A percentile compares a stretch with the other conserved stretches of the same genome.
phyloP scores from a whole-genome alignment of 2,797 vertebrate genomes.

The Paedocypris micromegethes region DNA sequence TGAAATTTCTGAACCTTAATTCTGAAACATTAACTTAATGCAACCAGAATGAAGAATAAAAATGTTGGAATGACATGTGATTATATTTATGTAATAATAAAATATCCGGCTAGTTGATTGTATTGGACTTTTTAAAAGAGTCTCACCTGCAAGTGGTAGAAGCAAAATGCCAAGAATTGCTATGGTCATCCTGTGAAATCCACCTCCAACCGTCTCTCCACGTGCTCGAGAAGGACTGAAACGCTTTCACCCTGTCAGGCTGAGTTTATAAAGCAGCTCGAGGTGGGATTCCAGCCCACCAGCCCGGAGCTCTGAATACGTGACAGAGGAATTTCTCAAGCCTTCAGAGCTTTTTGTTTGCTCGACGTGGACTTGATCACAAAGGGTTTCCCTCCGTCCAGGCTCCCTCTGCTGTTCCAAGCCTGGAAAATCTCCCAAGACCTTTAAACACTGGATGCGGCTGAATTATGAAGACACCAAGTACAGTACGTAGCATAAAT shows the following conservation, averaged over 20 bases:
- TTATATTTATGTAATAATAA: too few relatives aligned
- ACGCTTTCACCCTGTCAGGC: neutral
- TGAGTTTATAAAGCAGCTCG: slow-evolving; percentile 1
- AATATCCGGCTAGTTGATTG: too few relatives aligned
- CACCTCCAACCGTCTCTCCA: neutral
- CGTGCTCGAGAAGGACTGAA: neutral
- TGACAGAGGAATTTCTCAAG: slow-evolving; percentile 36
- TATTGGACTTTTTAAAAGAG: neutral
- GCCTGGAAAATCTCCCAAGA: too few relatives aligned
- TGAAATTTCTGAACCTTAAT: too few relatives aligned
- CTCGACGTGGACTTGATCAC: neutral
- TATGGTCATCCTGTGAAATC: slow-evolving; percentile 30
- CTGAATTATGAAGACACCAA: too few relatives aligned
- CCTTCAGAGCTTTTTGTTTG: neutral
- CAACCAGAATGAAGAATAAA: too few relatives aligned
- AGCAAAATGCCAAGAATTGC: slow-evolving; percentile 26
- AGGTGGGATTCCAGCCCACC: neutral
- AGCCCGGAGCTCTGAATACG: slow-evolving; percentile 10
- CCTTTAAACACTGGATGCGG: too few relatives aligned
- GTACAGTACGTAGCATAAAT: too few relatives aligned
- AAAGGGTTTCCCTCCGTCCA: neutral
- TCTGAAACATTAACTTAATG: too few relatives aligned
- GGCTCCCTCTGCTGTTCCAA: slow-evolving; percentile 31
- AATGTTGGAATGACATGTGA: too few relatives aligned
- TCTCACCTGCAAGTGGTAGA: slow-evolving; percentile 42